Evolutionary conservation across 2,113 vertebrate genomes (phyloP).

Genomic region (Morone saxatilis): DNA sequence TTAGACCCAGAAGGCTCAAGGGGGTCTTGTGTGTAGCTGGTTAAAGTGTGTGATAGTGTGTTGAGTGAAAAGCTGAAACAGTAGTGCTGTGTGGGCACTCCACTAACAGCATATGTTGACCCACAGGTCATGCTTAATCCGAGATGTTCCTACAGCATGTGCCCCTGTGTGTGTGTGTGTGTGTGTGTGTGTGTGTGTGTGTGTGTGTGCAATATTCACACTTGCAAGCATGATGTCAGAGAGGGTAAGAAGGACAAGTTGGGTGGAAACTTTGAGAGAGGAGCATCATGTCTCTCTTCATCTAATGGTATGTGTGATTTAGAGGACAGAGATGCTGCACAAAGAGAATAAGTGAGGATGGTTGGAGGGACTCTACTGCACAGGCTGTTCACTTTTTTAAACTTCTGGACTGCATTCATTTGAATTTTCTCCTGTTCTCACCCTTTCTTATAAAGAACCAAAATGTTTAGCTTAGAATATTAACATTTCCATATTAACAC

Average conservation of each 20-base stretch:
- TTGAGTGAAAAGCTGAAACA: conserved; percentile 43
- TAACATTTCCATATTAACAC: background rate
- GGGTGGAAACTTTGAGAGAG: conserved; percentile 19
- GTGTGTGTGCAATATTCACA: conserved; percentile 33
- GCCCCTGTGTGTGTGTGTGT: conserved; percentile 15
- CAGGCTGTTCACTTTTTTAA: conserved; percentile 15
- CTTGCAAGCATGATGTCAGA: conserved; percentile 49
- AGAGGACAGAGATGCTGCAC: conserved; percentile 9
- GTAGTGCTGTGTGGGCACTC: conserved; percentile 27
- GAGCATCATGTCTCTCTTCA: background rate
- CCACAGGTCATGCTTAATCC: conserved; percentile 67
- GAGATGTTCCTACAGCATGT: conserved; percentile 64
- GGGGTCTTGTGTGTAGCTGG: conserved; percentile 7
- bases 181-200: conserved; percentile 25
- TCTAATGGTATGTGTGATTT: conserved; percentile 14
- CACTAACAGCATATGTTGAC: conserved; percentile 67
- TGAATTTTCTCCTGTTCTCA: background rate
- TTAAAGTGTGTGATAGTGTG: conserved; percentile 16
- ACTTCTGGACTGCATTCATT: background rate
- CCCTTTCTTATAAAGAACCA: background rate
- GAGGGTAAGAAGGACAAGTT: conserved; percentile 31
- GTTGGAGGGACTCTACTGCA: conserved; percentile 4
- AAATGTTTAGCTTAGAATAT: background rate
- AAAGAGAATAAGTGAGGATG: conserved; percentile 46
- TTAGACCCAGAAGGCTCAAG: background rate